Percentiles rank a stretch among this genome's conserved stretches.
phyloP scores from a whole-genome alignment of 1,140 invertebrate genomes.

The Riptortus pedestris region DNA sequence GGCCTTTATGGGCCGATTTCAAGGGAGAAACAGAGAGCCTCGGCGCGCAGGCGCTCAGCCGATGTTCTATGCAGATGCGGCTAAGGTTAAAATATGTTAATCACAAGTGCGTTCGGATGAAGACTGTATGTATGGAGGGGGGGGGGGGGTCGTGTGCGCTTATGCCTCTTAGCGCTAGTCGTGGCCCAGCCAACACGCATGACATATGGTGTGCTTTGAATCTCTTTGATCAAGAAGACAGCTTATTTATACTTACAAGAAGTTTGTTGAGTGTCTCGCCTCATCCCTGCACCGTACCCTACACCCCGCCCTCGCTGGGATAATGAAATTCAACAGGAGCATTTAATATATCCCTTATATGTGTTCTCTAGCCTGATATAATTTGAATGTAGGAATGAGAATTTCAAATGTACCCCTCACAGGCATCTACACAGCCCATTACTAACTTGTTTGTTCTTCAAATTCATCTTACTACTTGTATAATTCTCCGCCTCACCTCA shows the following conservation, averaged over 20 bases:
- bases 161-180: not conserved
- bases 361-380: not conserved
- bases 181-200: not conserved
- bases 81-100: conserved; percentile 7
- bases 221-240: not conserved
- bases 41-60: not conserved
- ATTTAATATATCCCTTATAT: not conserved
- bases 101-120: not conserved
- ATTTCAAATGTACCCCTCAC: not conserved
- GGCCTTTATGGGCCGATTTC: conserved; percentile 9
- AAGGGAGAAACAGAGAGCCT: not conserved
- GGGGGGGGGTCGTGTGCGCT: not conserved
- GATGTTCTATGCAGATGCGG: conserved; percentile 13
- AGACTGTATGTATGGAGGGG: not conserved
- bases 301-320: not conserved
- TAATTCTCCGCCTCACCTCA: no score
- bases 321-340: not conserved
- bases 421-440: no score
- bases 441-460: no score
- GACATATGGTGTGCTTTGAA: not conserved
- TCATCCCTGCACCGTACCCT: not conserved
- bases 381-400: not conserved
- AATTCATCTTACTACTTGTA: no score
- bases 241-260: not conserved
- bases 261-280: no score